Evolutionary conservation across 1,140 invertebrate genomes (phyloP).

Genomic region (Elymnias hypermnestra): DNA sequence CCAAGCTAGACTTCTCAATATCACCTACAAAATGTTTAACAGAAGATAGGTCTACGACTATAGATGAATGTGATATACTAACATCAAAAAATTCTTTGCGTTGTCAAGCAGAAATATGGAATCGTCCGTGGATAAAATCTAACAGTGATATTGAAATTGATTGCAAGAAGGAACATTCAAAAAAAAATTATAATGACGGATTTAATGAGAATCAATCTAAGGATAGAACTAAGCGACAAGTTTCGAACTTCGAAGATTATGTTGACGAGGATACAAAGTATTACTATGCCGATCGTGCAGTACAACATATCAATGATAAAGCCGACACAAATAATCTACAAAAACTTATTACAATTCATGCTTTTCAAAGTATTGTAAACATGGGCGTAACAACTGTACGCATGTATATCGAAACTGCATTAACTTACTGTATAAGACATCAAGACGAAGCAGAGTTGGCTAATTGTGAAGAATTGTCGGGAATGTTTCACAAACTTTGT

Average conservation of each 20-base stretch:
- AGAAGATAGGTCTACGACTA: constrained; percentile 2
- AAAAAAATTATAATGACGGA: constrained; percentile 17
- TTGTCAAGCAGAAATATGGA: constrained; percentile 26
- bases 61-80: constrained; percentile 19
- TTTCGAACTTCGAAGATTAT: constrained; percentile 33
- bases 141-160: constrained; percentile 29
- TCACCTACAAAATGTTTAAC: constrained; percentile 31
- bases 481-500: constrained; percentile 43
- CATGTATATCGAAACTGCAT: constrained; percentile 56
- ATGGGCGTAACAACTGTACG: constrained; percentile 36
- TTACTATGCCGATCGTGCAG: constrained; percentile 46
- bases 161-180: constrained; percentile 19
- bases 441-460: constrained; percentile 27
- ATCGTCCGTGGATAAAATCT: constrained; percentile 14
- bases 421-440: constrained; percentile 45
- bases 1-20: constrained; percentile 29
- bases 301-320: constrained; percentile 38
- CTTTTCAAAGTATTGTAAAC: constrained; percentile 29
- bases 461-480: constrained; percentile 47
- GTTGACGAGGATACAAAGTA: constrained; percentile 48
- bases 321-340: constrained; percentile 42
- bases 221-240: constrained; percentile 28
- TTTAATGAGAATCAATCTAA: neutral
- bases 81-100: constrained; percentile 13
- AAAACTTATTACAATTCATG: constrained; percentile 47